A percentile compares a stretch with the other conserved stretches of the same genome.
These are phyloP conservation scores for Teleopsis dalmanni DNA, from an alignment of 1,140 invertebrate species.

Conservation along the genomic window DNA sequence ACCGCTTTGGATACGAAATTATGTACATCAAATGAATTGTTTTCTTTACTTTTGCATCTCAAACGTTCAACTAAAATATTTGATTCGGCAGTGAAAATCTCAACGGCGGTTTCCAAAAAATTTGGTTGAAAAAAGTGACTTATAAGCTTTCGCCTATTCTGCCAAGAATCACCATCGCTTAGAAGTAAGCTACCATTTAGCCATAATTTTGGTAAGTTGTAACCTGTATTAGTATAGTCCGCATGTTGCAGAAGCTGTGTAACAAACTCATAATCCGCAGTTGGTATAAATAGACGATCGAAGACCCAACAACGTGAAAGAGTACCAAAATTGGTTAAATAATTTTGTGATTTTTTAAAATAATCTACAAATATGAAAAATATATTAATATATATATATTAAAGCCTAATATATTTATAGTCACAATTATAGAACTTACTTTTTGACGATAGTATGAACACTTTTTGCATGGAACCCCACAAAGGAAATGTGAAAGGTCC, in stretches of 20 bases:
- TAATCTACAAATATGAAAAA: constrained; percentile 25
- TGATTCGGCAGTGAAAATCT: constrained; percentile 59
- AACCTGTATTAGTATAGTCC: constrained; percentile 21
- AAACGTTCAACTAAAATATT: constrained; percentile 46
- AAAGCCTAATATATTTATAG: not conserved
- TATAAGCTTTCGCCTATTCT: constrained; percentile 17
- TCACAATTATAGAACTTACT: constrained; percentile 22
- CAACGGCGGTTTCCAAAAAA: constrained; percentile 68
- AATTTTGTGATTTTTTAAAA: constrained; percentile 19
- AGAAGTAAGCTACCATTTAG: constrained; percentile 17
- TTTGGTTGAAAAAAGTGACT: constrained; percentile 72
- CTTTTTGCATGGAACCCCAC: constrained; percentile 25
- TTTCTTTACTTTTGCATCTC: not conserved
- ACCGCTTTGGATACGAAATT: constrained; percentile 4
- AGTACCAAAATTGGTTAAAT: constrained; percentile 22
- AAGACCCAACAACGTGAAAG: constrained; percentile 28
- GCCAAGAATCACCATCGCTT: constrained; percentile 20
- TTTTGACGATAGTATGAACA: constrained; percentile 21
- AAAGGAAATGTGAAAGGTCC: constrained; percentile 28
- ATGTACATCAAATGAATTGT: constrained; percentile 14
- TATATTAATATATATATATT: not conserved
- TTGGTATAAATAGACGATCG: constrained; percentile 25
- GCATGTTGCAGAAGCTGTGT: constrained; percentile 24
- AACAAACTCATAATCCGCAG: constrained; percentile 24
- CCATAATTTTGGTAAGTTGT: constrained; percentile 23